These are phyloP conservation scores for Strigops habroptila DNA, from an alignment of 2,113 vertebrate genomes.

Conservation along the genomic window DNA sequence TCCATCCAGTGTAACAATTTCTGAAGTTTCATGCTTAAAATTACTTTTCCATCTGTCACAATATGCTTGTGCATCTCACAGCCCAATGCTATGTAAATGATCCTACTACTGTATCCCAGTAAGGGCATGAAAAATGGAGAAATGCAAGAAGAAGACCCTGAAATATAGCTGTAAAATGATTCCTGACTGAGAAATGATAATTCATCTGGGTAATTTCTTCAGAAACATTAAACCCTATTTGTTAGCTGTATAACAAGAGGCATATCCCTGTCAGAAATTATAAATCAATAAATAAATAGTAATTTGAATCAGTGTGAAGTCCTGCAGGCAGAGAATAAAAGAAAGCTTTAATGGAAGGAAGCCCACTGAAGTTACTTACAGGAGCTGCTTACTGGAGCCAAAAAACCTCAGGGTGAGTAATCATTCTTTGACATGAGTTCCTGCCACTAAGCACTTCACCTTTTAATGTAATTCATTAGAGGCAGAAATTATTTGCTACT, in stretches of 20 bases:
- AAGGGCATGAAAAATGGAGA: not conserved
- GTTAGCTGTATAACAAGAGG: not conserved
- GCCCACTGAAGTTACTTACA: not conserved
- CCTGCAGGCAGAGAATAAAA: not conserved
- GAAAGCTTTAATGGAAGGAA: not conserved
- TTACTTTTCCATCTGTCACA: not conserved
- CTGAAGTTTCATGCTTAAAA: not conserved
- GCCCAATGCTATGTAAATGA: not conserved
- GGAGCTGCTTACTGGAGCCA: not conserved
- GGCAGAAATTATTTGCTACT: slow-evolving; percentile 17
- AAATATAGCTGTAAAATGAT: not conserved
- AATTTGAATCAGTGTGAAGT: not conserved
- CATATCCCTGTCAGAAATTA: not conserved
- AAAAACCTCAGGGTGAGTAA: slow-evolving; percentile 9
- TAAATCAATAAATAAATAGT: not conserved
- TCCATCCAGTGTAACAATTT: not conserved
- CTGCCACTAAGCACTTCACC: not conserved
- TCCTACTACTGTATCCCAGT: not conserved
- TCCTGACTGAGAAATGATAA: not conserved
- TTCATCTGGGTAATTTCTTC: not conserved
- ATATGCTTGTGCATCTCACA: not conserved
- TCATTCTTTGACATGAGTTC: not conserved
- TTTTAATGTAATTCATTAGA: slow-evolving; percentile 32
- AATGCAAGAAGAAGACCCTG: not conserved
- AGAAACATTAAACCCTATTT: not conserved